Conservation (phyloP, 2,888 invertebrate species). For the Diachrysia chrysitis region DNA sequence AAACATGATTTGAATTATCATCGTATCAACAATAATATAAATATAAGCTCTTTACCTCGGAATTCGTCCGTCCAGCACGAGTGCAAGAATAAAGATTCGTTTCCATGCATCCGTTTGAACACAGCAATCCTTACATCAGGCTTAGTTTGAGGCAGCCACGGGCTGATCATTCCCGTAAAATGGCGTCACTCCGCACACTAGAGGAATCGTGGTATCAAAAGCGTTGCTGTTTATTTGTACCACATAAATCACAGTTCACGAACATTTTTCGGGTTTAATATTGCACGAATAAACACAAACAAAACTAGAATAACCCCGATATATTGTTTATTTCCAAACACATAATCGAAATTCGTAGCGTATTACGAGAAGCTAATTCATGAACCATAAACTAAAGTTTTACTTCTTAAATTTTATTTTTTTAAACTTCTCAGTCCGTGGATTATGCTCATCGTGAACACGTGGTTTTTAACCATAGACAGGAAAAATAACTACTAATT, state of each 20-base stretch:
- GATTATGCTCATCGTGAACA: constrained; percentile 63
- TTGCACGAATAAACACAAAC: constrained; percentile 69
- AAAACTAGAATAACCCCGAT: constrained; percentile 71
- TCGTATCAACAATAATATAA: constrained; percentile 72
- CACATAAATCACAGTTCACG: constrained; percentile 72
- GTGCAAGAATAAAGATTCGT: constrained; percentile 85
- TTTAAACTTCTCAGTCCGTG: constrained; percentile 57
- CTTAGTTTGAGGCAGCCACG: constrained; percentile 87
- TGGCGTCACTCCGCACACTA: constrained; percentile 88
- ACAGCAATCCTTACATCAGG: constrained; percentile 86
- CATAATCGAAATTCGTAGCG: constrained; percentile 82
- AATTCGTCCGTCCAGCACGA: constrained; percentile 89
- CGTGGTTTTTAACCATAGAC: constrained; percentile 75
- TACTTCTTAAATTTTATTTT: constrained; percentile 71
- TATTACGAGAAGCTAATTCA: constrained; percentile 87
- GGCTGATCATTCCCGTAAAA: constrained; percentile 90
- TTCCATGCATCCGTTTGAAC: constrained; percentile 86
- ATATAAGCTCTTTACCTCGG: constrained; percentile 78
- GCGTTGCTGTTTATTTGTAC: constrained; percentile 72
- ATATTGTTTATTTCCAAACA: constrained; percentile 87
- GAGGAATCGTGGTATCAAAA: constrained; percentile 86
- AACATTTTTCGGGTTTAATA: constrained; percentile 75
- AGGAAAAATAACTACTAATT: constrained; percentile 23
- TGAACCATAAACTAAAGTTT: constrained; percentile 79
- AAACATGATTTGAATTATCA: constrained; percentile 79